Conservation (phyloP, 2,113 vertebrate species). For the Pantherophis guttatus region DNA sequence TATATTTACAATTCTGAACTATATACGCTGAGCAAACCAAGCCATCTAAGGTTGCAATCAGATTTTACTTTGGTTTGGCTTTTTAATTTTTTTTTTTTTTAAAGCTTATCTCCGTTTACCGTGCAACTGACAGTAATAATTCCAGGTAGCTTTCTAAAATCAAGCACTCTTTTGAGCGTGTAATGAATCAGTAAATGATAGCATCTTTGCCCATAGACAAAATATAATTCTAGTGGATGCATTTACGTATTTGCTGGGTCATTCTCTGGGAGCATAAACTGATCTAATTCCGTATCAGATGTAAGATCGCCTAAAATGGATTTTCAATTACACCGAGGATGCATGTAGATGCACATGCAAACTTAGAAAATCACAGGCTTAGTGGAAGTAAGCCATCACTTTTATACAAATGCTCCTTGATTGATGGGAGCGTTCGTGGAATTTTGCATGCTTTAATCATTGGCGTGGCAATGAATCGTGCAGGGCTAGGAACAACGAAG, state of each 20-base stretch:
- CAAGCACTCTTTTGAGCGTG: conserved; percentile 57
- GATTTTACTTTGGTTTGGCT: no score
- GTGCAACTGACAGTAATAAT: conserved; percentile 49
- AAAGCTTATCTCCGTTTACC: conserved; percentile 53
- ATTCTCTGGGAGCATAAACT: conserved; percentile 58
- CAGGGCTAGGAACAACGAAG: no score
- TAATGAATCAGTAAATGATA: conserved; percentile 72
- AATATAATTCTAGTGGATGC: conserved; percentile 47
- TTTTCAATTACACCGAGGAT: conserved; percentile 58
- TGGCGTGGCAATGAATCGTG: not conserved
- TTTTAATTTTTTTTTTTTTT: conserved; percentile 6
- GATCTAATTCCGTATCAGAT: conserved; percentile 64
- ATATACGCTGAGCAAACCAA: conserved; percentile 18
- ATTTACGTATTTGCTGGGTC: conserved; percentile 41
- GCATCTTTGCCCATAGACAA: conserved; percentile 43
- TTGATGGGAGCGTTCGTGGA: conserved; percentile 3
- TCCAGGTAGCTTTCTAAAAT: conserved; percentile 65
- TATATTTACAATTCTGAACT: not conserved
- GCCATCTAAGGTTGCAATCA: conserved; percentile 44
- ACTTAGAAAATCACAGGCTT: conserved; percentile 21
- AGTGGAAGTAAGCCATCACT: conserved; percentile 25
- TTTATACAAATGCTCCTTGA: not conserved
- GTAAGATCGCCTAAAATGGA: conserved; percentile 56
- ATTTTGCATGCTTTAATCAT: conserved; percentile 12
- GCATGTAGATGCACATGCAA: conserved; percentile 40